phyloP scores from a whole-genome alignment of 2,797 vertebrate species.

The Pseudochirops corinnae region DNA sequence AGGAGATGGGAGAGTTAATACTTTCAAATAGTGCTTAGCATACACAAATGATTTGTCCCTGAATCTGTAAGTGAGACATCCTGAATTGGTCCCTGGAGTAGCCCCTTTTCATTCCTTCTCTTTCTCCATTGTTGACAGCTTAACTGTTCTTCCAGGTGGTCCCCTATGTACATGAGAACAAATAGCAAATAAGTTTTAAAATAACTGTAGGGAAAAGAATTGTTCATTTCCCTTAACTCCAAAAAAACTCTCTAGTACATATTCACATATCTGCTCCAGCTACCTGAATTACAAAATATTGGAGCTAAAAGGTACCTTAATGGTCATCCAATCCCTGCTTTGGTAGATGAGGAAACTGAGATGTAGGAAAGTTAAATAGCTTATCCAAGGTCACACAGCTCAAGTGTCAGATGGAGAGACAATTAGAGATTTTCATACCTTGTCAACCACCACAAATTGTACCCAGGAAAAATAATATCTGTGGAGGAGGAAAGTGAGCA shows the following conservation, averaged over 20 bases:
- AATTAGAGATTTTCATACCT: neutral
- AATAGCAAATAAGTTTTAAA: neutral
- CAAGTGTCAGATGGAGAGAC: neutral
- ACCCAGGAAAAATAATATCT: neutral
- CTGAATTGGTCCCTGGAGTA: neutral
- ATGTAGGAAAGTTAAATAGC: neutral
- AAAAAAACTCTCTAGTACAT: neutral
- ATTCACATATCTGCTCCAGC: neutral
- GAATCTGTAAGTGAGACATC: neutral
- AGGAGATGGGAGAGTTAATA: neutral
- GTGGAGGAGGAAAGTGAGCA: neutral
- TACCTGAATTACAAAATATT: neutral
- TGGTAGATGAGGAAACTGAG: neutral
- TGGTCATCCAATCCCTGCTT: neutral
- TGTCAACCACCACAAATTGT: neutral
- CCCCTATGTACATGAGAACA: neutral
- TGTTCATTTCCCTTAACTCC: neutral
- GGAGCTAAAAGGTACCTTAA: neutral
- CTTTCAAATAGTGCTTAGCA: neutral
- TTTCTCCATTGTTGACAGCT: neutral
- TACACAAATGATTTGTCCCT: neutral
- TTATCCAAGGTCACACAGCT: neutral
- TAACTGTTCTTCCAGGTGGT: neutral
- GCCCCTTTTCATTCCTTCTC: neutral
- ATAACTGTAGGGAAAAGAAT: neutral